Base-by-base conservation (phyloP, 2,797 vertebrate genomes). In the Microctenopoma lineatum region DNA sequence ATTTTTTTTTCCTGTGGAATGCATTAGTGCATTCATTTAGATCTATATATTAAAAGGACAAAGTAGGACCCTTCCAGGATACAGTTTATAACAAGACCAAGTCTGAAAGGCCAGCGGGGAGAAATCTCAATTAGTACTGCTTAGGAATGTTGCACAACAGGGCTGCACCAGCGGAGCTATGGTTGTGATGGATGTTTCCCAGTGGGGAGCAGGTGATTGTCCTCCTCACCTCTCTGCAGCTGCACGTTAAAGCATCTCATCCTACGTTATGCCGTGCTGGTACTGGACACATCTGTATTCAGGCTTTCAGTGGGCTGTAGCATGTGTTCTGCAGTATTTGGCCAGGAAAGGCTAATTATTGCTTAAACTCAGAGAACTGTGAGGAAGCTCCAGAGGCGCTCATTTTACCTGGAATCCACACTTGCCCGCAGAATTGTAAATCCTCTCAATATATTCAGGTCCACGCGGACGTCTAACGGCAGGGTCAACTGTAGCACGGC, bases 191-290 rank as follows among this genome's bases (percentile, higher is more conserved):
- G 73, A 69, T 47, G 47, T 16, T 54, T 81, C 80, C 77, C 73
- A 61, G 54, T 72, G 79, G 78, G 61, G 7, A 60, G 64, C 57
- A 42, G 45, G 15, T 44, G 53, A 76, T 70, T 77, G 78, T 84
- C 66, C 60, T 72, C 64, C 68, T 48, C 27, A 39, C 16, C 38
- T 44, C 54, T 53, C 15, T 55, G 57, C 64, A 55, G 45, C 46
- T 55, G 62, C 68, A 75, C 18, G 60, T 71, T 51, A 84, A 81
- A 77, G 79, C 46, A 42, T 66, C 73, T 80, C 74, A 68, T 81
- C 76, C 65, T 45, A 63, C 70, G 70, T 80, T 83, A 71, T 57
- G 56, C n/a, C 46, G 69, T 69, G 75, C 27, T 48, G 69, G 65
- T 74, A 71, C 66, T 60, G 55, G 55, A 27, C 67, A 64, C 42